Conservation (phyloP, 2,888 invertebrate species). For the Heliothis peltigera region DNA sequence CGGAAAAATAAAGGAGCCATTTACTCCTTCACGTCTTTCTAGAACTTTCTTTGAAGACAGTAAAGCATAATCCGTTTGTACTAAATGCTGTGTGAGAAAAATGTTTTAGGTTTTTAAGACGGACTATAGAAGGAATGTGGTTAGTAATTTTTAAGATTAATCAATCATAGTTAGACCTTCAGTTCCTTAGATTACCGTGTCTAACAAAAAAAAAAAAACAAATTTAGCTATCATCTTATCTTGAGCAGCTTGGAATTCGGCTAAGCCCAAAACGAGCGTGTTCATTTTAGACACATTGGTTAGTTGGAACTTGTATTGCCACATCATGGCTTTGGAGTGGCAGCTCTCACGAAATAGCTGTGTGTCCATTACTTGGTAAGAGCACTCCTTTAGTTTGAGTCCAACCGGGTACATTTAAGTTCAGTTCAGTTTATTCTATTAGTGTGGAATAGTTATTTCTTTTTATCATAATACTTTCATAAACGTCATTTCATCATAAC, state of each 20-base stretch:
- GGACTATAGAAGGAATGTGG: constrained; percentile 14
- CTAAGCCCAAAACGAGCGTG: background rate
- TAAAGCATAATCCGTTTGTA: constrained; percentile 39
- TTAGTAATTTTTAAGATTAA: too few relatives aligned
- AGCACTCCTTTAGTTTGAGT: constrained; percentile 53
- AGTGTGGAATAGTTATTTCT: background rate
- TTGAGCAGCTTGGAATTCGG: too few relatives aligned
- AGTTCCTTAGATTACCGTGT: too few relatives aligned
- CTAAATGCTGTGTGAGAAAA: constrained; percentile 35
- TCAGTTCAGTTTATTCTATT: constrained; percentile 5
- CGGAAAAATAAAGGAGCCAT: constrained; percentile 40
- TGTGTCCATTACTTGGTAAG: constrained; percentile 59
- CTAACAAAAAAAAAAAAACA: too few relatives aligned
- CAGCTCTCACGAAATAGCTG: constrained; percentile 24
- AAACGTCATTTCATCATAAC: background rate
- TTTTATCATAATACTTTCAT: background rate
- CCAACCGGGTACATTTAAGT: constrained; percentile 16
- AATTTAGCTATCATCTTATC: too few relatives aligned
- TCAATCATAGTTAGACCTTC: too few relatives aligned
- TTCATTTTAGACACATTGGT: background rate
- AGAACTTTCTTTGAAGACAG: constrained; percentile 36
- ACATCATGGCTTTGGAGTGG: background rate
- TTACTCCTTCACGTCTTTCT: constrained; percentile 37
- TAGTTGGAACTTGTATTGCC: constrained; percentile 14
- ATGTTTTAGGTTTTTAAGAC: constrained; percentile 30